Percentiles rank a stretch among this genome's conserved stretches.
Conservation (phyloP, 2,113 vertebrate genomes). For the Baryphthengus martii region DNA sequence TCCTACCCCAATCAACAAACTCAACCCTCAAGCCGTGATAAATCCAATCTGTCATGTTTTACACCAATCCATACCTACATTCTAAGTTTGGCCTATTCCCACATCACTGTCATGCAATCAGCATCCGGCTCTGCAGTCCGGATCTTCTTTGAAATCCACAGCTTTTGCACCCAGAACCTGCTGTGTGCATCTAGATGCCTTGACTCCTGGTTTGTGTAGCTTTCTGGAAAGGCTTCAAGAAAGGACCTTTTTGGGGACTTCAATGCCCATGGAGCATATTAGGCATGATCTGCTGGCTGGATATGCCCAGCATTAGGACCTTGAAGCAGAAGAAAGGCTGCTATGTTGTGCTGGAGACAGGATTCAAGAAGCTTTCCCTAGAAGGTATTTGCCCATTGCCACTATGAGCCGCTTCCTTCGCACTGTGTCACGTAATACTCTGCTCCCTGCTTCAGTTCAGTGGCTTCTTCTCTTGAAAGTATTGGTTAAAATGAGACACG, state of each 20-base stretch:
- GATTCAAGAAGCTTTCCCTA: not conserved
- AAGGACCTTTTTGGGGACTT: not conserved
- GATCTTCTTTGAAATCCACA: not conserved
- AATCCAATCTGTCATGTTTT: not conserved
- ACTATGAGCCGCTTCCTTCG: not conserved
- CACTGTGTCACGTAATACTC: not conserved
- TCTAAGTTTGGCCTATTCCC: not conserved
- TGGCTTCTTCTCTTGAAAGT: not conserved
- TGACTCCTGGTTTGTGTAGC: not conserved
- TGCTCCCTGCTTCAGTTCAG: not conserved
- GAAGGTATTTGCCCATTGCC: not conserved
- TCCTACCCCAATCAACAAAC: not conserved
- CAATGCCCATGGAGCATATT: fast-evolving
- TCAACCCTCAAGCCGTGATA: not conserved
- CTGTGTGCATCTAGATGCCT: not conserved
- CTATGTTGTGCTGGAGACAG: not conserved
- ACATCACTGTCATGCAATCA: not conserved
- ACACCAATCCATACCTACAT: not conserved
- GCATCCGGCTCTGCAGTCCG: not conserved
- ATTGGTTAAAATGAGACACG: not conserved
- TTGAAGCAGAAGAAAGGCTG: not conserved
- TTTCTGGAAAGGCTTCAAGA: not conserved
- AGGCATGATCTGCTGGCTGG: not conserved
- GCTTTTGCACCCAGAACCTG: not conserved
- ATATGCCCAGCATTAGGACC: not conserved